These are phyloP conservation scores for Tribolium freemani DNA, from an alignment of 2,888 invertebrate species.

Conservation along the genomic window DNA sequence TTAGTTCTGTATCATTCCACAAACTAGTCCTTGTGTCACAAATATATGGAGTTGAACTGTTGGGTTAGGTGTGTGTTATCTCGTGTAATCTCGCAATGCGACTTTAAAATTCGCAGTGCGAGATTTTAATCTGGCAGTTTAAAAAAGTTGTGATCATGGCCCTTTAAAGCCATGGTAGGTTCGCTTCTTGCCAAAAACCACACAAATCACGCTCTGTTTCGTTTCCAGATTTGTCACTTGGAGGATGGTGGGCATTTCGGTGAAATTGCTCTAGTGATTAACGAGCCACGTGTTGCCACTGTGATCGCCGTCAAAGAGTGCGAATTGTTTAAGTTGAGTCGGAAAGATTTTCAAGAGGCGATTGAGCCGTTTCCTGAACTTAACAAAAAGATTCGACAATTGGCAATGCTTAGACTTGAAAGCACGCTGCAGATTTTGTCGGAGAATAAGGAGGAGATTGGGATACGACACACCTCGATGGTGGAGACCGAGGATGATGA, in stretches of 20 bases:
- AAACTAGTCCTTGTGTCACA: no score
- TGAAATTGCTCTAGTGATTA: conserved; percentile 67
- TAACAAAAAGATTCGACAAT: background rate
- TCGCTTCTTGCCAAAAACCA: background rate
- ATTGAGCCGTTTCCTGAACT: conserved; percentile 19
- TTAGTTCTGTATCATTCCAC: no score
- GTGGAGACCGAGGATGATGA: no score
- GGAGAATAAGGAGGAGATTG: background rate
- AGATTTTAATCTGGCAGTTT: no score
- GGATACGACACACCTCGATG: no score
- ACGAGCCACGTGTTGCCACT: conserved; percentile 63
- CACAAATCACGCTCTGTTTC: conserved; percentile 2
- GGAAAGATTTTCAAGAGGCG: conserved; percentile 61
- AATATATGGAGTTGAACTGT: no score
- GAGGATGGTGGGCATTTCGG: conserved; percentile 69
- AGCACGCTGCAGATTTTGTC: background rate
- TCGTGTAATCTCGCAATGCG: no score
- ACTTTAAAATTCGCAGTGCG: no score
- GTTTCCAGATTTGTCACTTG: conserved; percentile 66
- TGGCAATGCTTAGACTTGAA: conserved; percentile 1
- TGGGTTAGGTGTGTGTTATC: no score
- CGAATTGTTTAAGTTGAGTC: conserved; percentile 64
- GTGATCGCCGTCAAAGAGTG: conserved; percentile 68
- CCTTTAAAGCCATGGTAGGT: no score
- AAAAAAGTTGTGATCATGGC: no score